phyloP scores from a whole-genome alignment of 2,113 vertebrate species.

The Eurystomus gularis region DNA sequence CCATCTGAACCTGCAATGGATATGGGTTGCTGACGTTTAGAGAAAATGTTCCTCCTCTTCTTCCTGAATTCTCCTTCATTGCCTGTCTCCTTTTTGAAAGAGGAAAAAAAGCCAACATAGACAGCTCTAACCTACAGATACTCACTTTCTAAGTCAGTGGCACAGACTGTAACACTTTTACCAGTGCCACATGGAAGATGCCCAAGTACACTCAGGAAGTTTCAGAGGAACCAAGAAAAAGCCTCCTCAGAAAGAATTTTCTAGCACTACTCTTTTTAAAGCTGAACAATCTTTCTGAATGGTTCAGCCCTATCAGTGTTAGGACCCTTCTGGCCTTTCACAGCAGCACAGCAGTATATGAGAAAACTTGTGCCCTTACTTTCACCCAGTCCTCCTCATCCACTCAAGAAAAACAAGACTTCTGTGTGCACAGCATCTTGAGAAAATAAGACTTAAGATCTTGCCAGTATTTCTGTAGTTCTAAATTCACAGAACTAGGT shows the following conservation, averaged over 20 bases:
- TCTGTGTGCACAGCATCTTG: not conserved
- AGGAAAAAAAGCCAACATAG: not conserved
- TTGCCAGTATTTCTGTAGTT: not conserved
- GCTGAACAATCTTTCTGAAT: not conserved
- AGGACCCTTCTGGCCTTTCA: not conserved
- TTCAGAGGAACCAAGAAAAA: not conserved
- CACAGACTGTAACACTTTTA: not conserved
- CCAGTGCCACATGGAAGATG: not conserved
- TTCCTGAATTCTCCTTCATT: not conserved
- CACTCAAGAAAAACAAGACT: not conserved
- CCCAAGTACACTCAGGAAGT: not conserved
- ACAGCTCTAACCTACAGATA: not conserved
- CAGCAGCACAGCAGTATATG: not conserved
- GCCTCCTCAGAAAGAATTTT: not conserved
- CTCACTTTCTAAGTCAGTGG: not conserved
- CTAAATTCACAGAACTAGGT: not conserved
- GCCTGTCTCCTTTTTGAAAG: not conserved
- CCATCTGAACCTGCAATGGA: not conserved
- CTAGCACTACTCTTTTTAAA: not conserved
- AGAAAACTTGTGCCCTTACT: not conserved
- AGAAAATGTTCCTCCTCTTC: not conserved
- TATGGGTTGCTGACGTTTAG: fast-evolving
- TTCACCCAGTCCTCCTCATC: not conserved
- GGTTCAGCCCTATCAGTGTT: not conserved
- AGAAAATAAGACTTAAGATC: not conserved